A percentile compares a stretch with the other conserved stretches of the same genome.
Evolutionary conservation across 2,113 vertebrate species (phyloP).

Genomic region (Pygathrix nemaeus): DNA sequence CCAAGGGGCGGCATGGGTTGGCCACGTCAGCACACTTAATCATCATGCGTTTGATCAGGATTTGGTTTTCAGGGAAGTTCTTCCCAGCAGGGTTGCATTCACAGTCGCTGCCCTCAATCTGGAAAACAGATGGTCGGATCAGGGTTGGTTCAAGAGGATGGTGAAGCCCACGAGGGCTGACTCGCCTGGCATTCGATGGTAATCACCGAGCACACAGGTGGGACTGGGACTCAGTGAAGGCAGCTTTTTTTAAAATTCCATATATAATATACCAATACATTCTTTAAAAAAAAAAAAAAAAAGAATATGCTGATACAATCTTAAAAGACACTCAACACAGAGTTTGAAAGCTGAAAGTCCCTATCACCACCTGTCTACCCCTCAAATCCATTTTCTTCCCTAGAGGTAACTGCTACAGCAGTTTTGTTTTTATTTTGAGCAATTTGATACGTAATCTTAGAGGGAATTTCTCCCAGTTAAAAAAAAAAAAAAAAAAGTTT

Average conservation of each 20-base stretch:
- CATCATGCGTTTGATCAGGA: slow-evolving; percentile 97
- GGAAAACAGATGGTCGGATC: slow-evolving; percentile 66
- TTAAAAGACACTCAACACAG: background rate
- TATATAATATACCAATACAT: fast-evolving
- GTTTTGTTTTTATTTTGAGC: background rate
- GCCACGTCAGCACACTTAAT: slow-evolving; percentile 98
- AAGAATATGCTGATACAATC: background rate
- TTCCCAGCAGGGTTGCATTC: slow-evolving; percentile 88
- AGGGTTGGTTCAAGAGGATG: background rate
- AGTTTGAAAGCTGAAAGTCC: background rate
- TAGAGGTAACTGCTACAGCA: background rate
- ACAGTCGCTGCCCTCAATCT: slow-evolving; percentile 89
- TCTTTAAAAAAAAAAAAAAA: background rate
- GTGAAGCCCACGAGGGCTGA: background rate
- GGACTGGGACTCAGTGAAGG: background rate
- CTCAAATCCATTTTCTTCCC: background rate
- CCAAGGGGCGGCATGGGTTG: slow-evolving; percentile 95
- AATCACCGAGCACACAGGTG: background rate
- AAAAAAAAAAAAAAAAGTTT: background rate
- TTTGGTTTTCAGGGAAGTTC: slow-evolving; percentile 95
- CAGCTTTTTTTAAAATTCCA: background rate
- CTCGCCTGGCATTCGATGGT: background rate
- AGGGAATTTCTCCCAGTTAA: background rate
- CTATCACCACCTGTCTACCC: background rate
- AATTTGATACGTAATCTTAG: background rate